A percentile compares a stretch with the other conserved stretches of the same genome.
Conservation (phyloP, 53 echinoderm and acorn worm genomes). For the Mesocentrotus franciscanus region DNA sequence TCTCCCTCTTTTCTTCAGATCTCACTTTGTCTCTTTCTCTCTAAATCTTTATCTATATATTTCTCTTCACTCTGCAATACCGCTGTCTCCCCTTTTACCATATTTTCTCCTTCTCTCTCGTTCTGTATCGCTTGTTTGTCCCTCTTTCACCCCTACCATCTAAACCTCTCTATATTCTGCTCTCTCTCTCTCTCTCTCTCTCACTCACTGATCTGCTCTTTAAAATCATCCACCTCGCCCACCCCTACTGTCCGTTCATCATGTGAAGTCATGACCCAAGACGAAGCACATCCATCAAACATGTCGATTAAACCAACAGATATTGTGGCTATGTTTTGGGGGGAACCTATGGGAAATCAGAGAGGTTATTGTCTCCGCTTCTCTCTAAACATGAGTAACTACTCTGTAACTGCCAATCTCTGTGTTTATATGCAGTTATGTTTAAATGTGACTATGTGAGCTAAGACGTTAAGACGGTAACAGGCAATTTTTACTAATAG, state of each 20-base stretch:
- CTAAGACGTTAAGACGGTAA: no score
- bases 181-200: conserved; percentile 25
- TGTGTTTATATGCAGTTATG: not conserved
- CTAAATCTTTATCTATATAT: not conserved
- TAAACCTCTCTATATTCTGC: not conserved
- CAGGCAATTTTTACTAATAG: no score
- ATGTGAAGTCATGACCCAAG: not conserved
- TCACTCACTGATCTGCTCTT: not conserved
- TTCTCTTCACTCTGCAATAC: not conserved
- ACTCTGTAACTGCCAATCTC: not conserved
- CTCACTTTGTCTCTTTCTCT: not conserved
- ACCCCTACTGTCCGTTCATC: not conserved
- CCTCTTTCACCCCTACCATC: not conserved
- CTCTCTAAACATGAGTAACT: not conserved
- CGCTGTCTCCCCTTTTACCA: not conserved
- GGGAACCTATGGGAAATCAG: conserved; percentile 14
- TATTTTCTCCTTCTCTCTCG: not conserved
- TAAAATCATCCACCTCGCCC: not conserved
- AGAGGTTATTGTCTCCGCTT: not conserved
- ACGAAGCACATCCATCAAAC: not conserved
- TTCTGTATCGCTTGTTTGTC: not conserved
- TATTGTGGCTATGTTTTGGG: not conserved
- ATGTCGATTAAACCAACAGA: conserved; percentile 15
- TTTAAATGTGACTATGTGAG: no score
- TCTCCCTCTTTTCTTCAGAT: not conserved